Evolutionary conservation across 2,888 invertebrate species (phyloP).

Genomic region (Minunthozetes semirufus): DNA sequence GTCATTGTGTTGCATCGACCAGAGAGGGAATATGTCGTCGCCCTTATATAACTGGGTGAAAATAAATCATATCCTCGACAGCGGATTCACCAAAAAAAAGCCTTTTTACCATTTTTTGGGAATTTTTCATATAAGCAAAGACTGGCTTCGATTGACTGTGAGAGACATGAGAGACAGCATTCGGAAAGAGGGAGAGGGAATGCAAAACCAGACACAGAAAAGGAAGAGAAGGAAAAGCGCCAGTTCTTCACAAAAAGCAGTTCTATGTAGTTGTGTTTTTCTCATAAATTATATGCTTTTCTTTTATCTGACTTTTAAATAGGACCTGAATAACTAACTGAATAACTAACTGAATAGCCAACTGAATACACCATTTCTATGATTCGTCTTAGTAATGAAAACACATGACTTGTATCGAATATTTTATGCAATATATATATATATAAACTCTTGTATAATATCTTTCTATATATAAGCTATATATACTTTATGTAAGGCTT

Average conservation of each 20-base stretch:
- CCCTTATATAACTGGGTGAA: not conserved
- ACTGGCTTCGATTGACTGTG: not conserved
- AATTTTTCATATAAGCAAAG: slow-evolving; percentile 16
- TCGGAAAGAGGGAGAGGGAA: slow-evolving; percentile 15
- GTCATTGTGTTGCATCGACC: not conserved
- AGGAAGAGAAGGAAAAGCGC: not conserved
- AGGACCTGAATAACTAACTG: slow-evolving; percentile 17
- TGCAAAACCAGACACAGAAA: not conserved
- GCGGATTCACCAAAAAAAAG: slow-evolving; percentile 22
- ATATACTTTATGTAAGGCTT: not conserved
- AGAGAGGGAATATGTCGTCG: not conserved
- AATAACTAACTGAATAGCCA: slow-evolving; percentile 16
- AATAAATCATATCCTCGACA: slow-evolving; percentile 13
- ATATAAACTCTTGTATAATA: no score
- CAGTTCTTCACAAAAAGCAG: slow-evolving; percentile 1
- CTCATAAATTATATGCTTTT: slow-evolving; percentile 28
- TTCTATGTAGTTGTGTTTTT: not conserved
- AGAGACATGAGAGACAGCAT: not conserved
- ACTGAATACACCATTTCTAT: not conserved
- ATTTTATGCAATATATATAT: slow-evolving; percentile 22
- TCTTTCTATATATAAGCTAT: not conserved
- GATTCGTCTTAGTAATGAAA: slow-evolving; percentile 16
- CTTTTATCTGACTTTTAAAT: slow-evolving; percentile 12
- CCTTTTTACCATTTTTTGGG: slow-evolving; percentile 13
- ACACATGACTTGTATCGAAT: slow-evolving; percentile 11